phyloP scores from a whole-genome alignment of 2,113 vertebrate genomes.

The Eurystomus gularis region DNA sequence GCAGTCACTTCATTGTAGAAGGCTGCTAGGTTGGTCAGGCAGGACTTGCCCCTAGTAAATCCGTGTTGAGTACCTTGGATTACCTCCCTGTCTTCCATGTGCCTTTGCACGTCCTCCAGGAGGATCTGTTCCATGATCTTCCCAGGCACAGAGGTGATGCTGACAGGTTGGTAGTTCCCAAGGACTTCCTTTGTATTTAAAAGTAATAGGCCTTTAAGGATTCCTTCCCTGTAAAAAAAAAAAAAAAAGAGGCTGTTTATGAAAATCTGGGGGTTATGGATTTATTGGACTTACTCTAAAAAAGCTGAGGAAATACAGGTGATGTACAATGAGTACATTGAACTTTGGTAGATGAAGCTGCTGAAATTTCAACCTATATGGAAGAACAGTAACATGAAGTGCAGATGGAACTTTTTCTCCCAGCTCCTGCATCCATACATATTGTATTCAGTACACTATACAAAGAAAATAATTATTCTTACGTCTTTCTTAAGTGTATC shows the following conservation, averaged over 20 bases:
- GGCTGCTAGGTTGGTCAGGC: no score
- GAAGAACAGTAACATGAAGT: neutral
- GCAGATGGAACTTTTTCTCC: neutral
- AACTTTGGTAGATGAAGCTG: neutral
- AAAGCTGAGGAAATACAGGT: neutral
- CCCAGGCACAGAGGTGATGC: no score
- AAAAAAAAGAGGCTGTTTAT: neutral
- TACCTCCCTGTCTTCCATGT: no score
- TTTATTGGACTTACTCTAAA: neutral
- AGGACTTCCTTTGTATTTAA: neutral
- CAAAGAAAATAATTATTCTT: neutral
- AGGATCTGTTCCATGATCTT: no score
- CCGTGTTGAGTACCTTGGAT: no score
- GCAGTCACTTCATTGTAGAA: no score
- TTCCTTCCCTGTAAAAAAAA: neutral
- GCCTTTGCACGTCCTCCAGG: no score
- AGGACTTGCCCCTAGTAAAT: no score
- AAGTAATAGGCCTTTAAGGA: neutral
- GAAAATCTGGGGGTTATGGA: neutral
- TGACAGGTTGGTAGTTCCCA: no score
- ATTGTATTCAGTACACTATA: neutral
- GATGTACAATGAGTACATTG: accelerated
- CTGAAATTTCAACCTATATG: neutral
- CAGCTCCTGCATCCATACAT: neutral
- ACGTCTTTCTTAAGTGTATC: neutral